Percentiles rank a stretch among this genome's conserved stretches.
Conservation (phyloP, 2,113 vertebrate genomes). For the Tupaia chinensis region DNA sequence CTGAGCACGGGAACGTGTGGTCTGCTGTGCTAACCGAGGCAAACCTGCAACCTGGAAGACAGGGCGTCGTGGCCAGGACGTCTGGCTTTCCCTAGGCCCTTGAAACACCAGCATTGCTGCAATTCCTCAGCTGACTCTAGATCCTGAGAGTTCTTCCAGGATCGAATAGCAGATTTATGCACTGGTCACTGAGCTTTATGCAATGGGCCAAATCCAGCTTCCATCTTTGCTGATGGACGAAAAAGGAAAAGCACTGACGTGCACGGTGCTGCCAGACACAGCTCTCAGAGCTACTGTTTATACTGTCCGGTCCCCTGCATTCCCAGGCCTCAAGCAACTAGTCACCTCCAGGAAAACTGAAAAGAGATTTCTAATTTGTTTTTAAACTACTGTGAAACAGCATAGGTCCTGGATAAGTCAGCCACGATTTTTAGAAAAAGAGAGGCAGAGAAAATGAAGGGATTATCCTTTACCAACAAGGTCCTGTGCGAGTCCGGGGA, state of each 20-base stretch:
- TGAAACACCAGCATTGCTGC: neutral
- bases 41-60: neutral
- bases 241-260: neutral
- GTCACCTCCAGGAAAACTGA: neutral
- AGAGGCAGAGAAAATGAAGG: neutral
- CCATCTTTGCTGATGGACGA: neutral
- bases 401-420: neutral
- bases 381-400: neutral
- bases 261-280: neutral
- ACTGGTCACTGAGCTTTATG: neutral
- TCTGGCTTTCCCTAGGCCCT: neutral
- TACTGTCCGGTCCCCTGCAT: neutral
- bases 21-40: neutral
- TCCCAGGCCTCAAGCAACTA: neutral
- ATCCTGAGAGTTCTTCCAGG: neutral
- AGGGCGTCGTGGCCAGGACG: neutral
- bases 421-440: neutral
- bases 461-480: neutral
- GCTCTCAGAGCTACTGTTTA: neutral
- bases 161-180: neutral
- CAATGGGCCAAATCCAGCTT: neutral
- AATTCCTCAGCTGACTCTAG: neutral
- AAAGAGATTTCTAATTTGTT: conserved; percentile 31
- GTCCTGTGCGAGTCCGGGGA: neutral
- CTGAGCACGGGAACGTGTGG: neutral